Conservation (phyloP, 2,797 vertebrate species). For the Catostomus latipinnis region DNA sequence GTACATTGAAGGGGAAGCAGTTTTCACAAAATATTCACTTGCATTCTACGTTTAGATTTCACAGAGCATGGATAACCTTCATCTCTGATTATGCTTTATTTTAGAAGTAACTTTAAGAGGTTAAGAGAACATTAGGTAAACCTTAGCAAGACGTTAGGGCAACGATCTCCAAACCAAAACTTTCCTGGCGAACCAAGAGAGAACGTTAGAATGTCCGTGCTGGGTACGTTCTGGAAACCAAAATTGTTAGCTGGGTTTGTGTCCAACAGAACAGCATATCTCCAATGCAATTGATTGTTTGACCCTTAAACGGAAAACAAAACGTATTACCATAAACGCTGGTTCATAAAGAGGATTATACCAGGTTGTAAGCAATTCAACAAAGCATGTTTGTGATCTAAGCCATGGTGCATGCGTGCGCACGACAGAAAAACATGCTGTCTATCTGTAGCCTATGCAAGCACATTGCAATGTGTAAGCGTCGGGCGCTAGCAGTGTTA, state of each 20-base stretch:
- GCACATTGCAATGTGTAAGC: slow-evolving; percentile 40
- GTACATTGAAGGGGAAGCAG: no score
- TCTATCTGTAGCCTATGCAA: slow-evolving; percentile 6
- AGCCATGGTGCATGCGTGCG: slow-evolving; percentile 67
- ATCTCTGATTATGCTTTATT: slow-evolving; percentile 3
- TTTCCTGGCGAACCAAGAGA: no score
- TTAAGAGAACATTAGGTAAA: no score
- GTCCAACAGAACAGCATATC: neutral
- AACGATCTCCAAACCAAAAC: no score
- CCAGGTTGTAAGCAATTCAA: slow-evolving; percentile 81
- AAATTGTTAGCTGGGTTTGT: neutral
- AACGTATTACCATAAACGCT: neutral
- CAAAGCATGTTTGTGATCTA: slow-evolving; percentile 89
- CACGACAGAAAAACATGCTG: slow-evolving; percentile 79
- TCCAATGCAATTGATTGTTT: neutral
- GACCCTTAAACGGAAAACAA: neutral
- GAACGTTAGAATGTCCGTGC: no score
- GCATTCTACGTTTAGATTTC: slow-evolving; percentile 15
- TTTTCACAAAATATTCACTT: neutral
- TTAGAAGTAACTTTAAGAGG: neutral
- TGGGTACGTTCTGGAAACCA: no score
- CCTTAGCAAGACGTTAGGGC: no score
- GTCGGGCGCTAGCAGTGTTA: slow-evolving; percentile 32
- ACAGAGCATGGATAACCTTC: slow-evolving; percentile 3
- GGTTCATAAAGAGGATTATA: slow-evolving; percentile 74